Conservation (phyloP, 1,140 invertebrate genomes). For the Apis cerana region DNA sequence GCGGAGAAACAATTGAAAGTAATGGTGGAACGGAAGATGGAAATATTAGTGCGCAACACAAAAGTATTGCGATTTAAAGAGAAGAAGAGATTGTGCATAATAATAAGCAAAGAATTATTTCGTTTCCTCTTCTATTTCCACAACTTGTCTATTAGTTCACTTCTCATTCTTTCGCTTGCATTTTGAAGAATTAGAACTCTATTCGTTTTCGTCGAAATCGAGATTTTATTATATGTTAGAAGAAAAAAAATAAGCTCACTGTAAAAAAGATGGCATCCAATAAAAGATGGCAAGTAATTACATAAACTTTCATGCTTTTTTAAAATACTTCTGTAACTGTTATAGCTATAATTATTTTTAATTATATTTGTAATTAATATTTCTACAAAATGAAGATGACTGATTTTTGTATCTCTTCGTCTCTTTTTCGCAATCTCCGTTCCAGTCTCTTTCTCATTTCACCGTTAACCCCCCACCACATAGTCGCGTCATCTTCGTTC, state of each 20-base stretch:
- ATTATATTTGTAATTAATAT: no score
- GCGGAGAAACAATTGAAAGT: conserved; percentile 50
- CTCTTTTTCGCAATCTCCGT: background rate
- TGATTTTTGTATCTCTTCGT: no score
- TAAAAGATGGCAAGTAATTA: no score
- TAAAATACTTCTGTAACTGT: no score
- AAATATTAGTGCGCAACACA: conserved; percentile 35
- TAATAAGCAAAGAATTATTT: conserved; percentile 44
- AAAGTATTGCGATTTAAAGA: conserved; percentile 50
- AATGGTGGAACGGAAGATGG: conserved; percentile 46
- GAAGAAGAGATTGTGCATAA: conserved; percentile 50
- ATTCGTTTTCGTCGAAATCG: no score
- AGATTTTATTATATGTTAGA: no score
- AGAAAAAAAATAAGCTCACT: no score
- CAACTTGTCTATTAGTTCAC: background rate
- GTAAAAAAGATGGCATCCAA: no score
- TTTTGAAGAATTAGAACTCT: no score
- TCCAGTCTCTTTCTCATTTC: background rate
- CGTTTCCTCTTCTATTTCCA: background rate
- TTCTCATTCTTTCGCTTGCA: background rate
- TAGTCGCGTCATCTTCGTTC: background rate
- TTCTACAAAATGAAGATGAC: background rate
- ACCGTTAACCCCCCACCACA: background rate
- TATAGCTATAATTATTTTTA: no score
- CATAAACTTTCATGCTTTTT: no score